Conservation (phyloP, 2,888 invertebrate genomes). For the Stenolophus ochropezus region DNA sequence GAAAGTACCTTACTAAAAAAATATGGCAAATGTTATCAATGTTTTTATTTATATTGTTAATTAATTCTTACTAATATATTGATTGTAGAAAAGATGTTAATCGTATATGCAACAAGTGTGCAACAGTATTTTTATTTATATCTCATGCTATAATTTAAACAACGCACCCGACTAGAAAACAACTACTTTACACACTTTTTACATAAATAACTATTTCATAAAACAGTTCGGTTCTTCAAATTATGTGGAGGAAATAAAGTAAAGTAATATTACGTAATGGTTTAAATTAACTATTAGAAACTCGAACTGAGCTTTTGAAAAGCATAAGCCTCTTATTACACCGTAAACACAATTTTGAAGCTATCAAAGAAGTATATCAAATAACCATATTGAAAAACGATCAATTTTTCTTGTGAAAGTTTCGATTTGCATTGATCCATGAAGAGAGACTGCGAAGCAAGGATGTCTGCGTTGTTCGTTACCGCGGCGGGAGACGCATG, state of each 20-base stretch:
- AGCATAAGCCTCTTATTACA: not conserved
- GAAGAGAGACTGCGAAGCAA: not conserved
- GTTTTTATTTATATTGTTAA: too few species aligned
- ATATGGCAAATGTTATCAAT: too few species aligned
- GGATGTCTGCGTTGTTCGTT: not conserved
- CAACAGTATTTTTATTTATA: too few species aligned
- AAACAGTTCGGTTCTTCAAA: too few species aligned
- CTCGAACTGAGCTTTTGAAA: not conserved
- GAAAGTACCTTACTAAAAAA: too few species aligned
- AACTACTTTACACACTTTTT: too few species aligned
- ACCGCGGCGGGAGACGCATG: not conserved
- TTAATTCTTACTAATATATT: too few species aligned
- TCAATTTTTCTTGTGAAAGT: not conserved
- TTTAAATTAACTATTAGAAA: not conserved
- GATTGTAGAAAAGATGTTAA: too few species aligned
- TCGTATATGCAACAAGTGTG: too few species aligned
- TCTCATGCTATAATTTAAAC: too few species aligned
- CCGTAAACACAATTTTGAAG: not conserved
- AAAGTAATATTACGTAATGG: not conserved
- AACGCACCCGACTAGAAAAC: too few species aligned
- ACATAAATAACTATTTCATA: too few species aligned
- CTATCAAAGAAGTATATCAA: not conserved
- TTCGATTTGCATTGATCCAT: conserved; percentile 17
- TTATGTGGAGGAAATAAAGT: not conserved
- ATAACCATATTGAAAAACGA: conserved; percentile 17